These are phyloP conservation scores for Gymnothorax reevesii DNA, from an alignment of 2,797 vertebrate species.

Conservation along the genomic window DNA sequence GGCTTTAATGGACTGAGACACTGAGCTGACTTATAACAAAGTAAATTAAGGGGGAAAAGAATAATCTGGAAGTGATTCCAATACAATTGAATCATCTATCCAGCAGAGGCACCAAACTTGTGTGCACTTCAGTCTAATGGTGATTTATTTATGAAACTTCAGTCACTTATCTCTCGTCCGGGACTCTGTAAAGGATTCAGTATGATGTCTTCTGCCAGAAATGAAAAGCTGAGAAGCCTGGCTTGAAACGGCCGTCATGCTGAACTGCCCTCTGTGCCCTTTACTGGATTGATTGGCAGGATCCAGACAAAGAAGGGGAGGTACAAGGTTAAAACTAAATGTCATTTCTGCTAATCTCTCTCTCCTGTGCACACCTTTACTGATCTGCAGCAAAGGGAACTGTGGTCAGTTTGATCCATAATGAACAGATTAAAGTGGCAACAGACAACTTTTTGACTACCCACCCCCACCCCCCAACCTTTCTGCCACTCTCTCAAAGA, in stretches of 20 bases:
- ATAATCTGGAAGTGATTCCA: slow-evolving; percentile 7
- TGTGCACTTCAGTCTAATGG: background rate
- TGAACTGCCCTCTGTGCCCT: background rate
- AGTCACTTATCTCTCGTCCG: background rate
- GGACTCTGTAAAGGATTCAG: background rate
- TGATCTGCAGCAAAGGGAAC: slow-evolving; percentile 28
- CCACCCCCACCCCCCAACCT: too few species aligned
- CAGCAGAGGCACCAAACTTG: background rate
- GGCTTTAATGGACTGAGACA: slow-evolving; percentile 71
- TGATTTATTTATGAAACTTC: background rate
- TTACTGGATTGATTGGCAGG: background rate
- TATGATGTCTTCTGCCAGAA: background rate
- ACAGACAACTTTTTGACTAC: too few species aligned
- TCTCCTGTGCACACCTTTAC: background rate
- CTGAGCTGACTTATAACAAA: slow-evolving; percentile 57
- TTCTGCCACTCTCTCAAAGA: too few species aligned
- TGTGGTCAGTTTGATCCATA: background rate
- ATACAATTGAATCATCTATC: slow-evolving; percentile 19
- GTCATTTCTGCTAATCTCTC: background rate
- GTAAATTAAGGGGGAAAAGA: background rate
- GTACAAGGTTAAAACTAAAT: background rate
- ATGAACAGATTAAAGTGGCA: too few species aligned
- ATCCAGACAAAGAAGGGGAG: background rate
- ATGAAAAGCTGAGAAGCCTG: background rate
- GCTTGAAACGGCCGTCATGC: background rate